Evolutionary conservation across 2,888 invertebrate species (phyloP), one percentile per base, ranked within the genome.

Genomic region (Brenthis daphne): DNA sequence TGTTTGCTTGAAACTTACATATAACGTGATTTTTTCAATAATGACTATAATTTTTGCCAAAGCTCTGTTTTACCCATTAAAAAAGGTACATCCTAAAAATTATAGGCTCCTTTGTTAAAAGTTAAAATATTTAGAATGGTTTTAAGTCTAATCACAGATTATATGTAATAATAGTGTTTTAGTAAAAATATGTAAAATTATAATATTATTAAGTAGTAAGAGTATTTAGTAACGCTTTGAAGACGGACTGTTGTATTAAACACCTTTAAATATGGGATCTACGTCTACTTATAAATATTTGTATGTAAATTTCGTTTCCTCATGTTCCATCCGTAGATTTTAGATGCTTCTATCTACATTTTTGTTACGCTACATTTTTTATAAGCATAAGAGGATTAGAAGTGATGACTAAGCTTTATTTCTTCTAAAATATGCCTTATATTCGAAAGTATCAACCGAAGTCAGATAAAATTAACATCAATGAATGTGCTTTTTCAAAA

Each of bases 231-330:
- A 60, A 50, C 48, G 29, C 29, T 48, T 16, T 50, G 29, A 60
- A 24, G 33, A 33, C 50, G 33, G 60, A 50, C 48, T 58, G 66
- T 66, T 47, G 33, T 51, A 48, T 33, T 29, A 67, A 56, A 56
- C 47, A 51, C 57, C 20, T 57, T 57, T 50, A 68, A 71, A 68
- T 68, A 37, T 43, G 64, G 53, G 48, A 64, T 67, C 61, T 67
- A 37, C 48, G 50, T 65, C 65, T 48, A 57, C 54, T 64, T 68
- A 68, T 43, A 55, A 50, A 65, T 51, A 68, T 71, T 68, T 63
- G 57, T 63, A 71, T 71, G 65, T 65, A 54, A 71, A 71, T 71
- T 65, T 64, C 20, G 1, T 51, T 67, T 67, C 29, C 50, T 13
- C 29, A 37, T 67, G 56, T 51, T 48, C 50, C 61, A 37, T 14